Evolutionary conservation across 2,113 vertebrate genomes (phyloP), one percentile per base, ranked within the genome.

Genomic region (Elanoides forficatus): DNA sequence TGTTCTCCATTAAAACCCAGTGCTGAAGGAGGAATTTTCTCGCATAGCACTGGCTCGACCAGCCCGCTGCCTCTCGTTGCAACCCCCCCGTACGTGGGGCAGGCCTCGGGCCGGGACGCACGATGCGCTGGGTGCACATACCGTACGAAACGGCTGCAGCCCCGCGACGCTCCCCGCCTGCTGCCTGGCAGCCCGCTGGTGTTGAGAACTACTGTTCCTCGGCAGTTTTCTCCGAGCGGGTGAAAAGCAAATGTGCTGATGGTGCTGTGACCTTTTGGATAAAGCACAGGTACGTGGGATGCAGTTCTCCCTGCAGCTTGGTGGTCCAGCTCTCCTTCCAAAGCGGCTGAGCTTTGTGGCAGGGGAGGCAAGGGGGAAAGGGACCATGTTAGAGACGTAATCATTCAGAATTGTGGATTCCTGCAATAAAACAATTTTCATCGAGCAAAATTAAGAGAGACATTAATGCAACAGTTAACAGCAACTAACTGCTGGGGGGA

Each of bases 401-500:
- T 85, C n/a, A 6, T 67, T 97, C 55, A 32, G 76, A 78, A 53
- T 10, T 10, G 3, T 15, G 92, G 88, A 40, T 91, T 94, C 93
- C 32, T 95, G 92, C 80, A 89, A 93, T 86, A 81, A 94, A 96
- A 62, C 88, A 81, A 21, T 97, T 97, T 97, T 72, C 93, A 93
- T 87, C 11, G 50, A 59, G 93, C 14, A 71, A 88, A 96, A 97
- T 91, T 86, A 93, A 81, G 92, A 76, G 93, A 94, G 97, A 95
- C 96, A 52, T 98, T 96, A 97, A 97, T 83, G 93, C 88, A 97
- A 92, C 96, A 92, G 96, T 97, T 97, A 98, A 92, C 81, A 81
- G 91, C 94, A 89, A 91, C 93, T 94, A 60, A 79, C 38, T 70
- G 94, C 74, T 63, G 65, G 90, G 93, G 95, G 95, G 84, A 56